Base-by-base conservation (phyloP, 2,888 invertebrate genomes). In the Epirrhoe alternata region DNA sequence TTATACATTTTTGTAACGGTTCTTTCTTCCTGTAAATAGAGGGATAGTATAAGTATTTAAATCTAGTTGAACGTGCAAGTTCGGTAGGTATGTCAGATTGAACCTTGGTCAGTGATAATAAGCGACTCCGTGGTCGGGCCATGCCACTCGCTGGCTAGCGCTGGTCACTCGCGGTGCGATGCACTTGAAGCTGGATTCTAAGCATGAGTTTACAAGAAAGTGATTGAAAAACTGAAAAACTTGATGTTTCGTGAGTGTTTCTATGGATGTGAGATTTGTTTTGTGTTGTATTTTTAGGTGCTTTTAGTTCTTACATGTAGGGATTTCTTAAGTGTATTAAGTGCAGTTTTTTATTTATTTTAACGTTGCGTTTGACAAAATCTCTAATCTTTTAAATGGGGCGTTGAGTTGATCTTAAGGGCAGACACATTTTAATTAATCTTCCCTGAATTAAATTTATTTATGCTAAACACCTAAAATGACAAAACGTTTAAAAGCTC, bases 21-120 rank as follows among this genome's bases (percentile, higher is more conserved):
- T n/a, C n/a, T n/a, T n/a, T n/a, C n/a, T n/a, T n/a, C n/a, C n/a
- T n/a, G n/a, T n/a, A n/a, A n/a, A n/a, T n/a, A 35, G 10, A 35
- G 8, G 35, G 35, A 8, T 3, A 10, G 12, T 10, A 5, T 0
- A 42, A 12, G 0, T 5, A 42, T 4, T 24, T 24, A 12, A 42
- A 8, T 12, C 7, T 3, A 35, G 35, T 0, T 8, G 8, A 35
- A 35, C 35, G 35, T 35, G 38, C 12, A 42, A 42, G 38, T 8
- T 42, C 7, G 6, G 55, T 56, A 24, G 38, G 56, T 56, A 50
- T 58, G 38, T 1, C 16, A 16, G 74, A 74, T 84, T 88, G 89
- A 82, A 88, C 89, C 86, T 89, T 89, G 88, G 82, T 77, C 88
- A 79, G 71, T 77, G 88, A 88, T 88, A 24, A 24, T 24, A 88